phyloP scores from a whole-genome alignment of 2,888 invertebrate species.

The Luffia ferchaultella region DNA sequence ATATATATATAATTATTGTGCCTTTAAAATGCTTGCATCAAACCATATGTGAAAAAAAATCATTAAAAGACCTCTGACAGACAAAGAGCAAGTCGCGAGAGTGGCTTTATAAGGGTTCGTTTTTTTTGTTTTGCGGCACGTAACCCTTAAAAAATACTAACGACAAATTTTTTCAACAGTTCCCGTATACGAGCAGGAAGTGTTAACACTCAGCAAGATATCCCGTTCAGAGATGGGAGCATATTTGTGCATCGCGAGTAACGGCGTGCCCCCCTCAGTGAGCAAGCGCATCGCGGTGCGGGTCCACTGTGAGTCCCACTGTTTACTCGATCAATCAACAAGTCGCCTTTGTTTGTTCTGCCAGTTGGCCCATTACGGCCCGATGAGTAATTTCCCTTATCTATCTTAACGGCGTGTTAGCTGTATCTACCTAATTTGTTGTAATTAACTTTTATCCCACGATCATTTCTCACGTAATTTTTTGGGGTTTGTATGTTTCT shows the following conservation, averaged over 20 bases:
- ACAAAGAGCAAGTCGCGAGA: no score
- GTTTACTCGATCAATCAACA: background rate
- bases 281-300: conserved; percentile 88
- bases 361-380: background rate
- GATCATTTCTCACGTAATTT: background rate
- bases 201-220: conserved; percentile 79
- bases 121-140: no score
- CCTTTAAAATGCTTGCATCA: no score
- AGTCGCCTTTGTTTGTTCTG: background rate
- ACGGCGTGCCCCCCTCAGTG: conserved; percentile 87
- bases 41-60: no score
- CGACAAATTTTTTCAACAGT: conserved; percentile 64
- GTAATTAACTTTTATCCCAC: background rate
- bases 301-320: conserved; percentile 83
- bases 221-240: conserved; percentile 90
- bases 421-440: background rate
- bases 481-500: no score
- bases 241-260: conserved; percentile 89
- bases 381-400: background rate
- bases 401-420: background rate
- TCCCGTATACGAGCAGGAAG: conserved; percentile 76
- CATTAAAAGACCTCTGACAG: no score
- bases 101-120: no score
- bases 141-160: conserved; percentile 77
- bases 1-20: no score